phyloP scores from a whole-genome alignment of 1,140 invertebrate genomes.

The Drosophila kohkoa region DNA sequence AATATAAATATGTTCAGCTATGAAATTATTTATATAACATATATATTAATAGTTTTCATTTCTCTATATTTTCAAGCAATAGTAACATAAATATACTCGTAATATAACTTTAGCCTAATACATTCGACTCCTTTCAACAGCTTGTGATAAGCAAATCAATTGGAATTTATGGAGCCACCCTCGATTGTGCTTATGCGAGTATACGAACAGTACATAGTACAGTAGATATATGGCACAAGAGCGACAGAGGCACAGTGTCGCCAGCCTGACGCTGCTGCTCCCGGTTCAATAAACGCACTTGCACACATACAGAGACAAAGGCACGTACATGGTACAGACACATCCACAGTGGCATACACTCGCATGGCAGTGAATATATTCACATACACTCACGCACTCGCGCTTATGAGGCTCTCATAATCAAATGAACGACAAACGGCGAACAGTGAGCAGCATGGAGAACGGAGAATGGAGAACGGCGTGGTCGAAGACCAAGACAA shows the following conservation, averaged over 20 bases:
- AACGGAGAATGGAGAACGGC: slow-evolving; percentile 10
- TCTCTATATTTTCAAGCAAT: no score
- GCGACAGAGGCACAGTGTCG: slow-evolving; percentile 27
- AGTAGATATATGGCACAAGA: slow-evolving; percentile 45
- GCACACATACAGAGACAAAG: slow-evolving; percentile 13
- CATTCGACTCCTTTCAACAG: background rate
- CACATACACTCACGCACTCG: slow-evolving; percentile 53
- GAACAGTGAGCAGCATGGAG: slow-evolving; percentile 2
- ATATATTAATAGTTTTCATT: no score
- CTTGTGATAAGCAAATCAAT: background rate
- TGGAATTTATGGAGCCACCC: slow-evolving; percentile 26
- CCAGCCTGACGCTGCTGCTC: slow-evolving; percentile 43
- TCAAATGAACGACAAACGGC: slow-evolving; percentile 39
- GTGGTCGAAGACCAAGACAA: slow-evolving; percentile 43
- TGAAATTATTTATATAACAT: no score
- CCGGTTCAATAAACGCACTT: slow-evolving; percentile 44
- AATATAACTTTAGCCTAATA: no score
- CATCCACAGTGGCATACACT: slow-evolving; percentile 1
- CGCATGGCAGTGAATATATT: slow-evolving; percentile 35
- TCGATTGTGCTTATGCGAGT: slow-evolving; percentile 6
- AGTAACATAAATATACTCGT: no score
- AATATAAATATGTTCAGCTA: no score
- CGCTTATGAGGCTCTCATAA: slow-evolving; percentile 46
- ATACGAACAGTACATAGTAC: slow-evolving; percentile 27
- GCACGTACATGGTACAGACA: slow-evolving; percentile 1